Evolutionary conservation across 1,140 invertebrate genomes (phyloP), one percentile per base, ranked within the genome.

Genomic region (Drosophila mauritiana): DNA sequence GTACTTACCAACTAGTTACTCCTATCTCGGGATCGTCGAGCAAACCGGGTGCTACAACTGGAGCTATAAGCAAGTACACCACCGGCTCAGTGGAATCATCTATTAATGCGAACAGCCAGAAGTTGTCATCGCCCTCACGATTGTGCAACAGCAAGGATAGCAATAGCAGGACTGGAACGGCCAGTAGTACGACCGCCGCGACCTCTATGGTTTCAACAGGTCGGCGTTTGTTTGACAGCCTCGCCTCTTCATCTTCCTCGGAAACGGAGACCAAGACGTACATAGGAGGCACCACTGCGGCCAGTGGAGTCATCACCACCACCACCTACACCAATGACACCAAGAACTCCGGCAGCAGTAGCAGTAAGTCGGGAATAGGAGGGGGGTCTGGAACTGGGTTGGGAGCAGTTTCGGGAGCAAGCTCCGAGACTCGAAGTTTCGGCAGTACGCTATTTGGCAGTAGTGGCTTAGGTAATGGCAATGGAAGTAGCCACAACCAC

Each of bases 191-290:
- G 7, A 83, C 61, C 46, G 73, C 63, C 77, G 69, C 80, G 39
- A 69, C 88, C 8, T 91, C 91, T 13, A 58, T 83, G 51, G 83
- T 91, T 36, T 91, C 91, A 46, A 91, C 72, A 1, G 91, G 91
- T 25, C 77, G 90, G 51, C 75, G 90, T 15, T 69, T 91, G 53
- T 91, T 91, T 54, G 90, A 91, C 72, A 91, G 86, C 31, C 63
- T 91, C n/a, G 85, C 86, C 61, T 90, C 84, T 42, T 88, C 84
- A 10, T 89, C 84, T 10, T 89, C 84, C 27, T 89, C 84, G 73
- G 84, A 89, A 39, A 89, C 84, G 48, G 84, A 89, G 65, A 89
- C 84, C n/a, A 89, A 89, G 70, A 89, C 84, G 31, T 89, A 89
- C 58, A 78, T 89, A 22, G 84, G 84, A 17, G 84, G 80, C 55